Base-by-base conservation (phyloP, 2,797 vertebrate species). In the Lagocephalus sceleratus region DNA sequence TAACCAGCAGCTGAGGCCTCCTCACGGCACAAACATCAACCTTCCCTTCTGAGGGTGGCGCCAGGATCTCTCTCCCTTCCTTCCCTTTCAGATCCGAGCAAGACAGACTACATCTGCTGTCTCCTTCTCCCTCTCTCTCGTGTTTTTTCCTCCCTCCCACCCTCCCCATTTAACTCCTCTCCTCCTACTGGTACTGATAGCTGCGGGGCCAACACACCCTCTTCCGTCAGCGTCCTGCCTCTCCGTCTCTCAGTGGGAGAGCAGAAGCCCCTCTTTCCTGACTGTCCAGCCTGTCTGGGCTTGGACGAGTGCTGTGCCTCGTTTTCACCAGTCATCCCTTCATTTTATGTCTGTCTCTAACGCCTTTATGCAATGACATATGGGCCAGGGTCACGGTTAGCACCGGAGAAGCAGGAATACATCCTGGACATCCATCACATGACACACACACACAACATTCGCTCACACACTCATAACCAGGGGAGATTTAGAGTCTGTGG, bases 171-270 rank as follows among this genome's bases (percentile, higher is more conserved):
- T 74, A 74, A 76, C 58, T 60, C 70, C 67, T 63, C 78, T 69
- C 78, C 81, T 79, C 81, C 80, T 73, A 73, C 81, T 71, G 45
- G 38, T 59, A 55, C 75, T 67, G 75, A 76, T 75, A 72, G 66
- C 79, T 74, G 57, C n/a, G 64, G 65, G 76, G 49, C 51, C 47
- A 50, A 16, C 59, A 54, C 73, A 49, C 58, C 65, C 58, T 48
- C 51, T 47, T 8, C 60, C 15, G 51, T 50, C 57, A 41, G 48
- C 61, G 47, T 51, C 9, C 66, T 41, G 39, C n/a, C 39, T 63
- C 64, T 82, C 76, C 68, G 45, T 63, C 67, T 41, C 14, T 41
- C 39, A 41, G 39, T 41, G 15, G n/a, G 39, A 15, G 29, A 54
- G 47, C 61, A 56, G 61, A 40, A 61, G 60, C 21, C 61, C 54